Evolutionary conservation across 37 sponge, comb jelly and placozoan species (phyloP).

Genomic region (Oopsacas minuta): DNA sequence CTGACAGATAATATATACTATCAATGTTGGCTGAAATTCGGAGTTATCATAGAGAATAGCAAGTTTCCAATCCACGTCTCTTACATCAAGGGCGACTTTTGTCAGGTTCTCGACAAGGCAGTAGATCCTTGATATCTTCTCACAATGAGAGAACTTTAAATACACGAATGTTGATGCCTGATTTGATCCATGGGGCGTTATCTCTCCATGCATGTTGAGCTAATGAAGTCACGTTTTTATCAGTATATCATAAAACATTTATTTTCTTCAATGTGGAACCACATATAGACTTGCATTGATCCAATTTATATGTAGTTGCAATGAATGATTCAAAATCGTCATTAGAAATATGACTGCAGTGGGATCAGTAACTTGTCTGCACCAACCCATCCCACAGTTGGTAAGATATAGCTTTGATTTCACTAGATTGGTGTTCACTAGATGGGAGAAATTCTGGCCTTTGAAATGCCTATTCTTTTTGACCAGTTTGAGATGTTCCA

Average conservation of each 20-base stretch:
- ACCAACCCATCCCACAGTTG: slow-evolving; percentile 1
- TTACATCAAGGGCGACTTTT: too few relatives aligned
- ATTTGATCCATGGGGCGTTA: neutral
- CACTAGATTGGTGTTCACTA: neutral
- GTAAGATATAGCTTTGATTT: slow-evolving; percentile 1
- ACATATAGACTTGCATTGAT: neutral
- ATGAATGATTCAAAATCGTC: neutral
- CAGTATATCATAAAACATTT: neutral
- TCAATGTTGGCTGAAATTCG: slow-evolving; percentile 12
- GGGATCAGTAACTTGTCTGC: slow-evolving; percentile 2
- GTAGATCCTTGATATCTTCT: neutral
- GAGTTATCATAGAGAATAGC: slow-evolving; percentile 9
- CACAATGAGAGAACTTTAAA: slow-evolving; percentile 12
- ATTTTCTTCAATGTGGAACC: neutral
- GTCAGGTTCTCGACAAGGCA: too few relatives aligned
- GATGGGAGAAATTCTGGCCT: slow-evolving; percentile 10
- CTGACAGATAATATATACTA: neutral
- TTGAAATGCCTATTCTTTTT: slow-evolving; percentile 12
- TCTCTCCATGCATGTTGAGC: neutral
- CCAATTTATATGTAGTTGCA: slow-evolving; percentile 17
- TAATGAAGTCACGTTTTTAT: neutral
- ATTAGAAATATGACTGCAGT: slow-evolving; percentile 16
- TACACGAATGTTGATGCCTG: slow-evolving; percentile 1
- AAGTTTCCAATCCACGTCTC: neutral
- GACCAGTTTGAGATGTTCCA: neutral